Evolutionary conservation across 2,113 vertebrate genomes (phyloP).

Genomic region (Turnix velox): DNA sequence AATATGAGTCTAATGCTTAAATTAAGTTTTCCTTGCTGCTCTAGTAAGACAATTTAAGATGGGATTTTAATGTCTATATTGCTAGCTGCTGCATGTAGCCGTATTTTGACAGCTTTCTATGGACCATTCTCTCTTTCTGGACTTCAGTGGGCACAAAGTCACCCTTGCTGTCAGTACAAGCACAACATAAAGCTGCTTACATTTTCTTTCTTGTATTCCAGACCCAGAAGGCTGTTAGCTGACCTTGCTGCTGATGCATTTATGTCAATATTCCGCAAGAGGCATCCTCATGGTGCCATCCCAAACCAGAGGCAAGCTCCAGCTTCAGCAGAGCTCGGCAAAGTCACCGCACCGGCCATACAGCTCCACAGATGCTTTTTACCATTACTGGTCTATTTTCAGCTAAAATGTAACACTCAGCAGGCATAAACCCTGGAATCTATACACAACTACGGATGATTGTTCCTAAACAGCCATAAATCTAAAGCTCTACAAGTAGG

Average conservation of each 20-base stretch:
- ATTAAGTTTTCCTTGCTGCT: neutral
- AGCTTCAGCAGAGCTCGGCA: neutral
- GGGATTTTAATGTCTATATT: neutral
- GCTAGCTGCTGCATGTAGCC: neutral
- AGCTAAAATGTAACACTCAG: neutral
- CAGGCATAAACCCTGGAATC: neutral
- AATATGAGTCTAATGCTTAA: neutral
- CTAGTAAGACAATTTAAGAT: neutral
- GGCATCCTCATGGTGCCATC: neutral
- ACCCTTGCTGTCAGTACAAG: neutral
- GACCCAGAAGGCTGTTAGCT: neutral
- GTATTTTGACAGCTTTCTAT: neutral
- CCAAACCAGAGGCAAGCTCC: neutral
- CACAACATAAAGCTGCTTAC: neutral
- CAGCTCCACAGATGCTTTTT: too few relatives aligned
- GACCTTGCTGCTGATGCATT: neutral
- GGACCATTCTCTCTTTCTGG: neutral
- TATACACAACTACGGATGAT: neutral
- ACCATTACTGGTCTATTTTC: neutral
- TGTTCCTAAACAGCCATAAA: neutral
- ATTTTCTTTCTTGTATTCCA: neutral
- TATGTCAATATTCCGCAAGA: neutral
- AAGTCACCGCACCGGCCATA: rapidly evolving
- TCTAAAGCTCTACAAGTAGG: neutral
- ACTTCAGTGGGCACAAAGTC: neutral